Evolutionary conservation across 2,113 vertebrate genomes (phyloP).

Genomic region (Terrapene triunguis): DNA sequence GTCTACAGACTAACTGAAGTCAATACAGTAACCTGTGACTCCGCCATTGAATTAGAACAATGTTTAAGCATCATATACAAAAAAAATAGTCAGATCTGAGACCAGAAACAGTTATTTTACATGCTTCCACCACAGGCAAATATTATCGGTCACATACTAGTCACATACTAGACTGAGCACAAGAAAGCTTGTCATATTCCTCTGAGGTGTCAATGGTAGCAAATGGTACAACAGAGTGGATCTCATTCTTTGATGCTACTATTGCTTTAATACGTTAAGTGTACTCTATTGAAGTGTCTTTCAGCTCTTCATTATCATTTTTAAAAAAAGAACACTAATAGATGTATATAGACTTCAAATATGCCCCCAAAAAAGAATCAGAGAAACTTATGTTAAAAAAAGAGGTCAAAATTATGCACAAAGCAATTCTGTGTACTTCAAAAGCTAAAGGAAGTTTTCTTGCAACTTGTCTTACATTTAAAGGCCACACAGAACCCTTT

Average conservation of each 20-base stretch:
- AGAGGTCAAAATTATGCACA: not conserved
- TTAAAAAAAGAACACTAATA: constrained; percentile 1
- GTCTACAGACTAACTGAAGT: not conserved
- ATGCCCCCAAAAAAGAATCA: not conserved
- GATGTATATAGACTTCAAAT: not conserved
- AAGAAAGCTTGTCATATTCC: constrained; percentile 21
- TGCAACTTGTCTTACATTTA: not conserved
- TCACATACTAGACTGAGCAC: not conserved
- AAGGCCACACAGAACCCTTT: not conserved
- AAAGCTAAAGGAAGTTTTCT: not conserved
- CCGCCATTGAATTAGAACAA: not conserved
- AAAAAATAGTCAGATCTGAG: constrained; percentile 7
- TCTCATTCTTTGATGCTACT: not conserved
- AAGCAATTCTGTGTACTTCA: not conserved
- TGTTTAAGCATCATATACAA: not conserved
- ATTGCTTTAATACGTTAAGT: not conserved
- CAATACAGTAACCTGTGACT: not conserved
- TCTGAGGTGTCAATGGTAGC: not conserved
- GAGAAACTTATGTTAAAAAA: not conserved
- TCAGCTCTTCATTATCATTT: not conserved
- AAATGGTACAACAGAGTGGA: not conserved
- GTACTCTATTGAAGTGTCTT: not conserved
- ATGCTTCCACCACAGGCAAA: not conserved
- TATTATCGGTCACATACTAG: constrained; percentile 34
- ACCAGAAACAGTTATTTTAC: not conserved